Conservation (phyloP, 2,888 invertebrate species). For the Drosophila aldrichi region DNA sequence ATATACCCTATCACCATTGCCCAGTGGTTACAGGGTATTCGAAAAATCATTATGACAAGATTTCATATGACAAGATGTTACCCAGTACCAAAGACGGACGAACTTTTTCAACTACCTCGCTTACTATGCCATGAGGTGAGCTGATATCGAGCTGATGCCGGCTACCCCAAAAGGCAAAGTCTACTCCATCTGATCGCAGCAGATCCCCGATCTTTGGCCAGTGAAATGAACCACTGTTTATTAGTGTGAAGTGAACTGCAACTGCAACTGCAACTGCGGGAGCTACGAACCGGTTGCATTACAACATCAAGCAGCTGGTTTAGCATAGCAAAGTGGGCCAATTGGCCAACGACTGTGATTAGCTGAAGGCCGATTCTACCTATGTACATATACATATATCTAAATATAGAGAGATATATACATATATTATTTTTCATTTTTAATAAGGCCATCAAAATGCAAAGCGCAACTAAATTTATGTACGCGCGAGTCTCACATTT, state of each 20-base stretch:
- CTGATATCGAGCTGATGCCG: conserved; percentile 18
- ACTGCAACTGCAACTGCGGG: conserved; percentile 20
- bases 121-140: conserved; percentile 65
- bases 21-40: background rate
- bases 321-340: conserved; percentile 55
- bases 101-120: conserved; percentile 27
- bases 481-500: background rate
- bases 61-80: conserved; percentile 20
- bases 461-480: conserved; percentile 26
- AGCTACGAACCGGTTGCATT: conserved; percentile 63
- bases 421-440: conserved; percentile 23
- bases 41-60: conserved; percentile 33
- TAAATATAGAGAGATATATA: background rate
- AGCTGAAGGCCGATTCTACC: conserved; percentile 64
- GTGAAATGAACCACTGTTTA: conserved; percentile 5
- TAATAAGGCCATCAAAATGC: conserved; percentile 66
- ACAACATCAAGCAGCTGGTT: conserved; percentile 39
- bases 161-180: conserved; percentile 57
- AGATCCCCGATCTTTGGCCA: conserved; percentile 2
- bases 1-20: background rate
- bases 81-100: conserved; percentile 4
- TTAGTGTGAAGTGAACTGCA: conserved; percentile 38
- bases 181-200: conserved; percentile 10
- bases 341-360: conserved; percentile 31
- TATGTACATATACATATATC: background rate